A percentile compares a stretch with the other conserved stretches of the same genome.
These are phyloP conservation scores for Drosophila burlai DNA, from an alignment of 1,140 invertebrate genomes.

Conservation along the genomic window DNA sequence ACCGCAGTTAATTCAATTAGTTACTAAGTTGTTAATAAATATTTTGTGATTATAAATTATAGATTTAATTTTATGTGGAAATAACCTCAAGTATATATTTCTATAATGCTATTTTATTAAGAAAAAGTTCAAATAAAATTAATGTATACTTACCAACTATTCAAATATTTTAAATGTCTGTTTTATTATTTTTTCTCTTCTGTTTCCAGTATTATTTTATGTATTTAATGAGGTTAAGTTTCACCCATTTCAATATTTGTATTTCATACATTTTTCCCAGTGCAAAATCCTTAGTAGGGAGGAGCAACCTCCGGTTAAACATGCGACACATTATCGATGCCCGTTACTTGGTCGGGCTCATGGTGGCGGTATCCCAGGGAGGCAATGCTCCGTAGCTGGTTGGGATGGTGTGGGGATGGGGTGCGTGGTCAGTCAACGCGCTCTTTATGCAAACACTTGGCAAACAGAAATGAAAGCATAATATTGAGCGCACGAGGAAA, in stretches of 20 bases:
- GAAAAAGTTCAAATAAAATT: no score
- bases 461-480: conserved; percentile 81
- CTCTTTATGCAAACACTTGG: conserved; percentile 77
- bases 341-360: conserved; percentile 17
- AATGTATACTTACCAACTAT: no score
- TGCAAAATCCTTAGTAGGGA: conserved; percentile 2
- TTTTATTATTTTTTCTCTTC: not conserved
- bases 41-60: no score
- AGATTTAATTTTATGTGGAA: no score
- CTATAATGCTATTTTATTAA: no score
- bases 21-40: no score
- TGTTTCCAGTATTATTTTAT: not conserved
- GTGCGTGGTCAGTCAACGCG: conserved; percentile 60
- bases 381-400: not conserved
- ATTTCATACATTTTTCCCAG: not conserved
- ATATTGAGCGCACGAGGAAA: conserved; percentile 57
- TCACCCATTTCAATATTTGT: no score
- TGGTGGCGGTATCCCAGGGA: conserved; percentile 1
- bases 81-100: no score
- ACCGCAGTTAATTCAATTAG: no score
- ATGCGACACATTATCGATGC: conserved; percentile 72
- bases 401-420: not conserved
- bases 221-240: no score
- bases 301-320: conserved; percentile 43
- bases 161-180: no score